Conservation (phyloP, 2,888 invertebrate genomes). For the Keiferia lycopersicella region DNA sequence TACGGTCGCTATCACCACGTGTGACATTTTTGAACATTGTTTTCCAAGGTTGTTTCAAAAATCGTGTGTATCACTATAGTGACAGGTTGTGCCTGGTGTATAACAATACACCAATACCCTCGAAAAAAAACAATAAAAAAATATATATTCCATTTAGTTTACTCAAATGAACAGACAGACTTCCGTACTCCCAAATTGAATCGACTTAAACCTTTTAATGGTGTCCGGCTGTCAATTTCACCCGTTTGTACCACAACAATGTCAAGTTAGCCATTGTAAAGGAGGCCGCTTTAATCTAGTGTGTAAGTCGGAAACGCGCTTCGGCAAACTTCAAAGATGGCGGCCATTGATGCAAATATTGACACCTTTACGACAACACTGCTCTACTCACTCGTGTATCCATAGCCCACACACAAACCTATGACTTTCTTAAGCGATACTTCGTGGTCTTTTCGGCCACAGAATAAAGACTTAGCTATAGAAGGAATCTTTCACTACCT, state of each 20-base stretch:
- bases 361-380: conserved; percentile 21
- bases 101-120: too few species aligned
- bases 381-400: conserved; percentile 22
- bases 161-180: neutral
- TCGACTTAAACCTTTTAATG: conserved; percentile 1
- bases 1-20: too few species aligned
- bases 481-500: too few species aligned
- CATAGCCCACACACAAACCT: neutral
- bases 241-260: neutral
- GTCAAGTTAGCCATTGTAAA: neutral
- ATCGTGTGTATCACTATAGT: too few species aligned
- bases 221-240: neutral
- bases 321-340: neutral
- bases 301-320: conserved; percentile 4
- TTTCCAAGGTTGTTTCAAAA: too few species aligned
- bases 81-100: too few species aligned
- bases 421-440: too few species aligned
- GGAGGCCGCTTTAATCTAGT: conserved; percentile 5
- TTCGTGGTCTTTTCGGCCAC: too few species aligned
- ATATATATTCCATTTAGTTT: neutral
- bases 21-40: too few species aligned
- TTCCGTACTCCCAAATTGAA: conserved; percentile 17
- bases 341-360: conserved; percentile 31
- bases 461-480: too few species aligned
- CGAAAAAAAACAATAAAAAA: too few species aligned